Conservation (phyloP, 1,140 invertebrate genomes). For the Polypedilum pembai region DNA sequence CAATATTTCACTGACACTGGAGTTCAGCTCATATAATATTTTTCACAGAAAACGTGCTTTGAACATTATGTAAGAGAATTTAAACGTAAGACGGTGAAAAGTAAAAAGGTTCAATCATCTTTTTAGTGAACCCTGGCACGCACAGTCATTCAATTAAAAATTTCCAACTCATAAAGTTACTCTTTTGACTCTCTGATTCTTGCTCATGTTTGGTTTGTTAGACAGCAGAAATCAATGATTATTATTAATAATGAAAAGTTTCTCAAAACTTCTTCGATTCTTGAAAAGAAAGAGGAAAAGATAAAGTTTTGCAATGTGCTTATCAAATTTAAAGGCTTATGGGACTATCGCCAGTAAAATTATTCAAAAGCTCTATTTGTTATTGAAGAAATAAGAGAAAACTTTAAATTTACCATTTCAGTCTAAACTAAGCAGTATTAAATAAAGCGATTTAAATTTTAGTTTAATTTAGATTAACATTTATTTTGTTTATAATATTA, state of each 20-base stretch:
- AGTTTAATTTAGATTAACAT: too few species aligned
- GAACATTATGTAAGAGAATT: neutral
- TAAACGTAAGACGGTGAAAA: too few species aligned
- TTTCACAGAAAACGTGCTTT: neutral
- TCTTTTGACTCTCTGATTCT: neutral
- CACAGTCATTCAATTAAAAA: slow-evolving; percentile 18
- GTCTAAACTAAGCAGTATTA: too few species aligned
- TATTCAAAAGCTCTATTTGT: neutral
- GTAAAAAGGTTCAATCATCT: neutral
- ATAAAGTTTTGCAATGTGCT: neutral
- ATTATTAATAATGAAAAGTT: neutral
- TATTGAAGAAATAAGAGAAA: too few species aligned
- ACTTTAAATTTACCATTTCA: too few species aligned
- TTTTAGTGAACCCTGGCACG: neutral
- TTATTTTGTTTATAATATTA: too few species aligned
- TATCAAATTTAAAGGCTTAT: slow-evolving; percentile 12
- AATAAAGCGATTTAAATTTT: too few species aligned
- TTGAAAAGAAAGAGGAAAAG: neutral
- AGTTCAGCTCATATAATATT: too few species aligned
- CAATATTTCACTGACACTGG: too few species aligned
- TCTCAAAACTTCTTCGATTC: too few species aligned
- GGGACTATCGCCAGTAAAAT: neutral
- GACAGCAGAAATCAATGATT: neutral
- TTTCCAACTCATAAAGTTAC: neutral
- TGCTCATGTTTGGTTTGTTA: neutral